Evolutionary conservation across 2,113 vertebrate species (phyloP).

Genomic region (Chroicocephalus ridibundus): DNA sequence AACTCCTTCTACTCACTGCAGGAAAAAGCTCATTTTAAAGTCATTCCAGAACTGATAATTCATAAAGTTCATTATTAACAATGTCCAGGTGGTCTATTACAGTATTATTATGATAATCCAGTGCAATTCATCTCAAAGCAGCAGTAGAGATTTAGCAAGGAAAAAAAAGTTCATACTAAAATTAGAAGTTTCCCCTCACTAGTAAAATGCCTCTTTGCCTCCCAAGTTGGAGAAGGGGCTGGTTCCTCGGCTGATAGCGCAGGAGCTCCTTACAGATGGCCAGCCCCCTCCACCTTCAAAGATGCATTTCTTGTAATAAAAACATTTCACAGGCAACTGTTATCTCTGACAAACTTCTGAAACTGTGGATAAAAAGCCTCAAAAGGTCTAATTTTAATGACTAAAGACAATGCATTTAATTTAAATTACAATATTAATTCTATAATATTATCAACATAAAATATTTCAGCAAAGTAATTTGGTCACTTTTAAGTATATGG

Average conservation of each 20-base stretch:
- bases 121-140: not conserved
- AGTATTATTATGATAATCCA: not conserved
- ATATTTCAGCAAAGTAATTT: not conserved
- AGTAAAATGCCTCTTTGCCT: not conserved
- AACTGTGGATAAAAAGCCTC: not conserved
- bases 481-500: not conserved
- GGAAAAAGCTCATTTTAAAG: not conserved
- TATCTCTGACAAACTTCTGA: not conserved
- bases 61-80: not conserved
- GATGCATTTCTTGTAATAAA: not conserved
- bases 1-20: not conserved
- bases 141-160: not conserved
- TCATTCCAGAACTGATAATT: not conserved
- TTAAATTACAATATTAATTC: not conserved
- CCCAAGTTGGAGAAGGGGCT: not conserved
- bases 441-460: not conserved
- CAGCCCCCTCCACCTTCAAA: not conserved
- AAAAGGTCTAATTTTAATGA: not conserved
- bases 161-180: not conserved
- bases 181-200: not conserved
- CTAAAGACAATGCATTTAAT: not conserved
- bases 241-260: accelerated
- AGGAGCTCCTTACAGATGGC: not conserved
- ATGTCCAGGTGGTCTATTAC: not conserved
- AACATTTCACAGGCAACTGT: not conserved